A percentile compares a stretch with the other conserved stretches of the same genome.
These are phyloP conservation scores for Crossocerus cetratus DNA, from an alignment of 2,888 invertebrate genomes.

Conservation along the genomic window DNA sequence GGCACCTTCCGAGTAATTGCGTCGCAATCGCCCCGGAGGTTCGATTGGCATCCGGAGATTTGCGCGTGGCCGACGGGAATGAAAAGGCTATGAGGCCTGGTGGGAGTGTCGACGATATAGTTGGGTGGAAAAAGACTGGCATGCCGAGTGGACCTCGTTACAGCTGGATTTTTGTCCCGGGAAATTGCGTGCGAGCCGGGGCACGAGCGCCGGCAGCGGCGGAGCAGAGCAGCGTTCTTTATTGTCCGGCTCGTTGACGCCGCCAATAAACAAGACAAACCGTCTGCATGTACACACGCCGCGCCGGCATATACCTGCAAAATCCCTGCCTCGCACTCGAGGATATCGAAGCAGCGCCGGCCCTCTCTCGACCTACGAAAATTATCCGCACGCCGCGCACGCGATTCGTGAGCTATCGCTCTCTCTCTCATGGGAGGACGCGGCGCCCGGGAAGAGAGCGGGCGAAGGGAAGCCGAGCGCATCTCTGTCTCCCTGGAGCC, in stretches of 20 bases:
- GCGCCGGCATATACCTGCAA: conserved; percentile 49
- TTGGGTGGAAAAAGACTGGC: neutral
- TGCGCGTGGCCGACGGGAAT: neutral
- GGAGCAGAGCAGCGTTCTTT: conserved; percentile 9
- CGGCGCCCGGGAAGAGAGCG: too few relatives aligned
- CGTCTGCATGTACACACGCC: conserved; percentile 39
- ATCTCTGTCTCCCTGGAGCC: neutral
- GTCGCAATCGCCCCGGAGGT: too few relatives aligned
- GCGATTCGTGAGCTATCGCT: conserved; percentile 58
- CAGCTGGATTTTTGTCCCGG: conserved; percentile 6
- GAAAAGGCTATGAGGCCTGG: neutral
- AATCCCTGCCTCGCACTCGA: conserved; percentile 49
- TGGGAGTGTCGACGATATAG: neutral
- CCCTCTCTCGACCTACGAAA: conserved; percentile 61
- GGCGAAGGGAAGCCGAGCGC: too few relatives aligned
- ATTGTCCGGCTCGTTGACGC: conserved; percentile 34
- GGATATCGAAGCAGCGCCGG: conserved; percentile 53
- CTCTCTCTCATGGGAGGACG: conserved; percentile 19
- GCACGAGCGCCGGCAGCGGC: neutral
- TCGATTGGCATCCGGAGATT: too few relatives aligned
- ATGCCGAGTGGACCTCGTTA: conserved; percentile 9
- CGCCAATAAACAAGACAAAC: conserved; percentile 63
- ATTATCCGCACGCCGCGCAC: conserved; percentile 59
- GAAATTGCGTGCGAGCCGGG: conserved; percentile 6
- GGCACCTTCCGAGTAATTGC: too few relatives aligned